Evolutionary conservation across 2,113 vertebrate genomes (phyloP).

Genomic region (Lophius piscatorius): DNA sequence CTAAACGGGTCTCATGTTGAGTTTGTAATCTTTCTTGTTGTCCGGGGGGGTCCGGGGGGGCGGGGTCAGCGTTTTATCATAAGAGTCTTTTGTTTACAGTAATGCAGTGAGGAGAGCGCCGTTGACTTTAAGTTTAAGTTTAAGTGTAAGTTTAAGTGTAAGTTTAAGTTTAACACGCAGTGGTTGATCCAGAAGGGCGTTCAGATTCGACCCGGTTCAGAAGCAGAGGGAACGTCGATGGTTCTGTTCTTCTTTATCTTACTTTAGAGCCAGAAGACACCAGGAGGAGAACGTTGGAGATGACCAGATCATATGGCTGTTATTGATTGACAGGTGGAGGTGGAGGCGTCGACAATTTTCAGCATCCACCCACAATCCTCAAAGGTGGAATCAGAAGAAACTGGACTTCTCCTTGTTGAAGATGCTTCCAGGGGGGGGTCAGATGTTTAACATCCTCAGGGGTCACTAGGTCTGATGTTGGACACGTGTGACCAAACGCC

Average conservation of each 20-base stretch:
- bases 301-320: too few species aligned
- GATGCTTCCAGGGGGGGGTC: too few species aligned
- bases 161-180: background rate
- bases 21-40: background rate
- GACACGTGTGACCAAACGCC: too few species aligned
- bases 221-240: background rate
- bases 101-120: constrained; percentile 64
- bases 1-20: constrained; percentile 7
- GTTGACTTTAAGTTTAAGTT: too few species aligned
- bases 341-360: too few species aligned
- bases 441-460: too few species aligned
- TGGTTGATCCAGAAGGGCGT: constrained; percentile 8
- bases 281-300: too few species aligned
- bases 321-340: too few species aligned
- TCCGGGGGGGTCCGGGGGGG: background rate
- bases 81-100: constrained; percentile 75
- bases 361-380: too few species aligned
- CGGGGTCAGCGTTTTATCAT: constrained; percentile 61
- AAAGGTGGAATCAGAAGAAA: too few species aligned
- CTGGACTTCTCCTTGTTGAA: too few species aligned
- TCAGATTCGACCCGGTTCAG: constrained; percentile 29
- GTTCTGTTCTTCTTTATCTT: background rate
- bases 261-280: background rate
- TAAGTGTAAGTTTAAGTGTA: background rate
- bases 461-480: too few species aligned